phyloP scores from a whole-genome alignment of 2,113 vertebrate species.

The Fregata magnificens region DNA sequence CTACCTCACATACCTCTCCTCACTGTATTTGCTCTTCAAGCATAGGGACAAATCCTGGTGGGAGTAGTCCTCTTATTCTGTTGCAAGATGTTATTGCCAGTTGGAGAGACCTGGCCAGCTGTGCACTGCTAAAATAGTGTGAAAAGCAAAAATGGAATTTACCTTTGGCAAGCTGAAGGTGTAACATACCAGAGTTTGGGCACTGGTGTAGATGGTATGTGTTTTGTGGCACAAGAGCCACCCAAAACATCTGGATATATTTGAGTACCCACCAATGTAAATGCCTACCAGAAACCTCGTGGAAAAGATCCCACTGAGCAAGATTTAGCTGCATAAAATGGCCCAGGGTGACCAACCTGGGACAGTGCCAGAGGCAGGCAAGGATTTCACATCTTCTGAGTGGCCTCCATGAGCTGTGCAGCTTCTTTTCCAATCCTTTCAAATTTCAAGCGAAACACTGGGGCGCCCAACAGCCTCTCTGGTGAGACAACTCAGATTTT shows the following conservation, averaged over 20 bases:
- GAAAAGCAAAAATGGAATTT: background rate
- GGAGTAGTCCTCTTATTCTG: background rate
- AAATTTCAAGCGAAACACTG: background rate
- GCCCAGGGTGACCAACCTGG: background rate
- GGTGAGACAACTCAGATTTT: background rate
- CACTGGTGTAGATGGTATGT: background rate
- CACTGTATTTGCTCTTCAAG: background rate
- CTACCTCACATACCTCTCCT: background rate
- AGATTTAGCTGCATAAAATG: background rate
- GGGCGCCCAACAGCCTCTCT: background rate
- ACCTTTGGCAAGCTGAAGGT: background rate
- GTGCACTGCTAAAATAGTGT: background rate
- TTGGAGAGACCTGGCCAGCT: background rate
- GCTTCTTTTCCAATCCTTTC: background rate
- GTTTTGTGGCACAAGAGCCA: background rate
- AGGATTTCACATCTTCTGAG: background rate
- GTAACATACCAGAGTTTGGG: background rate
- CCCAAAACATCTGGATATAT: background rate
- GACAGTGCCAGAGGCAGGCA: background rate
- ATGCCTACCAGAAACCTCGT: background rate
- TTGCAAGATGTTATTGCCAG: background rate
- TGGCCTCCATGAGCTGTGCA: background rate
- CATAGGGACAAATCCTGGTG: background rate
- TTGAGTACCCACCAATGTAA: background rate
- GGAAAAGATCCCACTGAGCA: background rate